Evolutionary conservation across 1,140 invertebrate species (phyloP).

Genomic region (Goniozus legneri): DNA sequence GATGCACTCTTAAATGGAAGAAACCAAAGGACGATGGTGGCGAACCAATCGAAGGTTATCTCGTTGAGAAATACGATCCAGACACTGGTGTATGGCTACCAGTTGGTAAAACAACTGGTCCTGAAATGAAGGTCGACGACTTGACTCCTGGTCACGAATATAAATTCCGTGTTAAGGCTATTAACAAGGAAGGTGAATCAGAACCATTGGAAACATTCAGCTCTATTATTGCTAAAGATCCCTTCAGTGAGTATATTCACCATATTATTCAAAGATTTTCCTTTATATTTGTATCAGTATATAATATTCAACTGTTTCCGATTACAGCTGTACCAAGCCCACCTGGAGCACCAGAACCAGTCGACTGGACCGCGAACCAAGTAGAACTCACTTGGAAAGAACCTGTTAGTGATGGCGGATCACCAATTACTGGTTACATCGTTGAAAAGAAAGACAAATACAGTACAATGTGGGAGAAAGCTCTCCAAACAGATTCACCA

Average conservation of each 20-base stretch:
- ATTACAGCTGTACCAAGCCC: constrained; percentile 71
- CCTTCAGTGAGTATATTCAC: constrained; percentile 74
- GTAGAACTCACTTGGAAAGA: constrained; percentile 84
- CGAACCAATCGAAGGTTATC: constrained; percentile 88
- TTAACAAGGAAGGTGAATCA: constrained; percentile 96
- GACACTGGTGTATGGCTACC: constrained; percentile 89
- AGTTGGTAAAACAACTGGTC: constrained; percentile 74
- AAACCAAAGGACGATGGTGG: constrained; percentile 97
- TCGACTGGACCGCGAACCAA: constrained; percentile 89
- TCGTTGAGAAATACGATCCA: constrained; percentile 93
- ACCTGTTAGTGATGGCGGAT: constrained; percentile 81
- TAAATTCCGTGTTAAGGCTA: constrained; percentile 95
- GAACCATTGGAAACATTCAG: constrained; percentile 92
- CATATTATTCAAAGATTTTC: constrained; percentile 2
- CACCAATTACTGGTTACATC: constrained; percentile 90
- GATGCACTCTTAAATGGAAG: constrained; percentile 95
- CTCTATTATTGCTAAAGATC: constrained; percentile 94
- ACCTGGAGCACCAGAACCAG: constrained; percentile 81
- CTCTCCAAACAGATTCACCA: constrained; percentile 72
- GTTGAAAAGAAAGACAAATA: constrained; percentile 98
- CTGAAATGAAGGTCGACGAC: constrained; percentile 85
- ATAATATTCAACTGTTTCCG: constrained; percentile 4
- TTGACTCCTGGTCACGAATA: constrained; percentile 93
- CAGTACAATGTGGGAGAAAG: constrained; percentile 88
- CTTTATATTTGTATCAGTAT: constrained; percentile 4